A percentile compares a stretch with the other conserved stretches of the same genome.
phyloP scores from a whole-genome alignment of 2,888 invertebrate genomes.

The Nephrocerus scutellatus region DNA sequence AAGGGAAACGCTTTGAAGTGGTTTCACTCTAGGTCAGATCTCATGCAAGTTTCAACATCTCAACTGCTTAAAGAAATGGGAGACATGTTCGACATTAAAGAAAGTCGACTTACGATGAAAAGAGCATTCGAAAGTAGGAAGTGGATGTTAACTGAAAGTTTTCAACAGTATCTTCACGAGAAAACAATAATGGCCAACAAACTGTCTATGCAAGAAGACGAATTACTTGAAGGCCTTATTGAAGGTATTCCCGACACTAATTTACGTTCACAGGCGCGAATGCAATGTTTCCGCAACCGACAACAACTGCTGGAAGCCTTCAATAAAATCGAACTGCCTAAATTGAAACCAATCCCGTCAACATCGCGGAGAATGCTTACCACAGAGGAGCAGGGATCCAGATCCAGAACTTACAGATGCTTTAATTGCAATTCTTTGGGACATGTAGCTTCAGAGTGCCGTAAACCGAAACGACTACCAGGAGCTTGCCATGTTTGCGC shows the following conservation, averaged over 20 bases:
- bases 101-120: constrained; percentile 11
- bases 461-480: constrained; percentile 15
- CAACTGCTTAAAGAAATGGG: constrained; percentile 12
- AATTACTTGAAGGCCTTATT: constrained; percentile 21
- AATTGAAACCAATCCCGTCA: too few species aligned
- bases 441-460: constrained; percentile 15
- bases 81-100: constrained; percentile 5
- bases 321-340: too few species aligned
- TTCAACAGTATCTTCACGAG: constrained; percentile 20
- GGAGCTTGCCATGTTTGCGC: constrained; percentile 18
- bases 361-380: too few species aligned
- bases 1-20: constrained; percentile 15
- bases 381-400: not conserved
- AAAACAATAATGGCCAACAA: constrained; percentile 20
- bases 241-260: constrained; percentile 20
- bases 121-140: constrained; percentile 17
- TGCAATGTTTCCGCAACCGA: constrained; percentile 12
- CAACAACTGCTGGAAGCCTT: constrained; percentile 12
- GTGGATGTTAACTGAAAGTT: constrained; percentile 18
- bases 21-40: constrained; percentile 9
- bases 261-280: constrained; percentile 16
- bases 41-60: constrained; percentile 12
- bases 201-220: constrained; percentile 23
- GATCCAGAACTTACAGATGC: constrained; percentile 10
- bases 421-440: constrained; percentile 18